A percentile compares a stretch with the other conserved stretches of the same genome.
These are phyloP conservation scores for Lobophora halterata DNA, from an alignment of 2,888 invertebrate species.

Conservation along the genomic window DNA sequence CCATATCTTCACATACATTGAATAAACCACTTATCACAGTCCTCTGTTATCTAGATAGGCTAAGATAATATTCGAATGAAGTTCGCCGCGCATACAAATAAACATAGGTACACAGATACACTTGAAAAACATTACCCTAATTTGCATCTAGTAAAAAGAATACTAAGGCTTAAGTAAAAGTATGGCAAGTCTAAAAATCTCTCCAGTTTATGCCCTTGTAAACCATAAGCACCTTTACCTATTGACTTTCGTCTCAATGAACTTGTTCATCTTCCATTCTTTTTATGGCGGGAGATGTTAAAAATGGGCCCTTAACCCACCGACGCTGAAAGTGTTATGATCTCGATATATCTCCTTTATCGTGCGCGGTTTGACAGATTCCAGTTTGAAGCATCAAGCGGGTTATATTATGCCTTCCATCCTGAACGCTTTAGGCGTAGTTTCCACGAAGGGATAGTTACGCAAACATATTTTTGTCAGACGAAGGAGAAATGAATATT, in stretches of 20 bases:
- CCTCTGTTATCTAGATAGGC: no score
- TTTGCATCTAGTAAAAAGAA: no score
- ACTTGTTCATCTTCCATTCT: conserved; percentile 15
- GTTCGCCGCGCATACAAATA: no score
- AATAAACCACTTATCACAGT: no score
- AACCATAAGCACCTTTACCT: conserved; percentile 5
- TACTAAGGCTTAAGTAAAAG: no score
- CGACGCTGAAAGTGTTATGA: conserved; percentile 43
- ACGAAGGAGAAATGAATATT: neutral
- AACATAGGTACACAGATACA: no score
- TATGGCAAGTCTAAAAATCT: no score
- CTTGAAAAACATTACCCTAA: no score
- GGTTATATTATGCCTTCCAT: conserved; percentile 12
- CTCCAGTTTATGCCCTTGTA: conserved; percentile 6
- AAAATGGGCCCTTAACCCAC: conserved; percentile 40
- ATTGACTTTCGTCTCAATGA: conserved; percentile 11
- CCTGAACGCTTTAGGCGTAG: conserved; percentile 3
- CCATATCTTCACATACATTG: no score
- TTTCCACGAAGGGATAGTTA: conserved; percentile 1
- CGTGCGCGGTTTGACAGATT: conserved; percentile 45
- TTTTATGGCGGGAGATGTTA: conserved; percentile 29
- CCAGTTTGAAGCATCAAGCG: conserved; percentile 32
- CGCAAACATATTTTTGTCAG: neutral
- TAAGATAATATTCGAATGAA: no score
- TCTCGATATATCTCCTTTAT: conserved; percentile 49